A percentile compares a stretch with the other conserved stretches of the same genome.
phyloP scores from a whole-genome alignment of 2,888 invertebrate species.

The Drosophila nr. fundita region DNA sequence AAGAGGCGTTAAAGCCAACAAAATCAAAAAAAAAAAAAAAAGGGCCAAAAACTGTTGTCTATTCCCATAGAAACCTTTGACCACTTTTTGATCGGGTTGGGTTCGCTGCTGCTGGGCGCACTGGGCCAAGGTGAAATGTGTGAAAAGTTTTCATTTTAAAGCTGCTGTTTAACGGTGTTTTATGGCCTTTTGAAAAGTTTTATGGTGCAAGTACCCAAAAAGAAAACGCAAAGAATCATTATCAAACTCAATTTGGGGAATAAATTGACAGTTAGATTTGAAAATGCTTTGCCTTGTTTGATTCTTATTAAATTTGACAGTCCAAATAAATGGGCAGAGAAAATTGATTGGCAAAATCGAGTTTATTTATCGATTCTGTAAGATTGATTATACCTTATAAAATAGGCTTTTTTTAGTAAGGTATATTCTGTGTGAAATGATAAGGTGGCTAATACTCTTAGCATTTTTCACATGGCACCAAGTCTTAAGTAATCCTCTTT shows the following conservation, averaged over 20 bases:
- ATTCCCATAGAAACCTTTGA: constrained; percentile 30
- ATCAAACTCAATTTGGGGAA: neutral
- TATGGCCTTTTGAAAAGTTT: constrained; percentile 10
- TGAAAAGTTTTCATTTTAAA: constrained; percentile 27
- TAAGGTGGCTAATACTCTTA: neutral
- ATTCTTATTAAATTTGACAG: neutral
- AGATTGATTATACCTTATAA: neutral
- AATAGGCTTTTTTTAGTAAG: neutral
- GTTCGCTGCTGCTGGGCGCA: constrained; percentile 19
- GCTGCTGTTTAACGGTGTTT: constrained; percentile 14
- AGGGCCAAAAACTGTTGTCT: constrained; percentile 1
- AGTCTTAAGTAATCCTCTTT: constrained; percentile 2
- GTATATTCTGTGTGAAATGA: neutral
- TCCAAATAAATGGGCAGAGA: neutral
- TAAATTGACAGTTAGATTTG: neutral
- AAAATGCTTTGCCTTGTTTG: neutral
- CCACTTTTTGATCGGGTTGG: constrained; percentile 17
- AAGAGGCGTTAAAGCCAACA: constrained; percentile 22
- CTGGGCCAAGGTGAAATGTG: constrained; percentile 38
- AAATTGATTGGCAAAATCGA: neutral
- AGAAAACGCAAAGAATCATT: neutral
- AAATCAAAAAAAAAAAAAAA: neutral
- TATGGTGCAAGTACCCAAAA: neutral
- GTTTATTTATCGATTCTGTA: neutral
- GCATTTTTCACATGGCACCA: neutral